Evolutionary conservation across 2,888 invertebrate species (phyloP), one percentile per base, ranked within the genome.

Genomic region (Euspilapteryx auroguttella): DNA sequence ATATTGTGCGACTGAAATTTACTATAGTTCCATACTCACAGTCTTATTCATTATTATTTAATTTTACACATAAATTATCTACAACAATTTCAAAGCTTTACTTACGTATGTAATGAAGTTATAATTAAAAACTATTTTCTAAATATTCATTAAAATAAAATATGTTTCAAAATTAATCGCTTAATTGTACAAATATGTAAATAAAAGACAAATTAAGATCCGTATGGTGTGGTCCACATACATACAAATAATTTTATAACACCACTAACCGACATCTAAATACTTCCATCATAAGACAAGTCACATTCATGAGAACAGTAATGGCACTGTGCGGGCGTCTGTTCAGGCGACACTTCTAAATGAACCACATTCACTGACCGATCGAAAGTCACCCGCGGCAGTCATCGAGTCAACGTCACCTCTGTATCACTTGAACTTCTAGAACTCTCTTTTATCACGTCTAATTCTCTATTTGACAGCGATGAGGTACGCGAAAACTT

Each of bases 391-490:
- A 73, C 73, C 37, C 58, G 55, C 55, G 66, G 66, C 49, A 73
- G 59, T 76, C 73, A 76, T 75, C 75, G 71, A 22, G 73, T 73
- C 36, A 76, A 59, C 25, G 75, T 73, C 54, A 73, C 66, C 59
- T 76, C 76, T 34, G 73, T 75, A 38, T 77, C 77, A 61, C 77
- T 77, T 8, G 77, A 77, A 43, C 77, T 77, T 39, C 75, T 57
- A 8, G 77, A 77, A 45, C 77, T 77, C 44, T 77, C 77, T 49
- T 73, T 76, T 26, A 77, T 77, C 24, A 77, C 73, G 35, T 77
- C 77, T 23, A 77, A 57, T 47, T 77, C 77, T 40, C 77, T 61
- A 40, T 75, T 75, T 27, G 77, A 75, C 29, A 75, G 39, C 25
- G 77, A 75, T 3, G 77, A 76, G 38, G 57, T 59, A 38, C 73